Evolutionary conservation across 1,140 invertebrate genomes (phyloP), one percentile per base, ranked within the genome.

Genomic region (Sitophilus oryzae): DNA sequence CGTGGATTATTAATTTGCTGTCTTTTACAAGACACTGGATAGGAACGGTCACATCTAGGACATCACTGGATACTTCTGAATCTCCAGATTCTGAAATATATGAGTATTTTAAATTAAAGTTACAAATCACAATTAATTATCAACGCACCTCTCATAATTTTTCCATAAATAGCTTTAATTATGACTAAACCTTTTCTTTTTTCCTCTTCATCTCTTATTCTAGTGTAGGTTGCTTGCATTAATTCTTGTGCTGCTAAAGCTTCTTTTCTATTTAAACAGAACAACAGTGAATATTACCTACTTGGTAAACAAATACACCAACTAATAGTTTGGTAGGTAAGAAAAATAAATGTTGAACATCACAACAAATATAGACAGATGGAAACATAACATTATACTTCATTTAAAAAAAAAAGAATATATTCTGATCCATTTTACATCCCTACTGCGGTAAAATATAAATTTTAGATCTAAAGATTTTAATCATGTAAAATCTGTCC

Each of bases 21-120:
- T 96, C 89, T 67, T 89, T 92, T 16, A 97, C 89, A 57, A 97
- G 79, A 67, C 93, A 93, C 70, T 98, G 96, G 14, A 98, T 66
- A 1, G 92, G 91, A 61, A 96, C 81, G 2, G 90, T 94, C 2
- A 98, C 94, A 73, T 96, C 91, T 47, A 97, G 87, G 8, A 90
- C 78, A 65, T 91, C 85, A 63, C 64, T 72, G 58, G 56, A 66
- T 34, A 58, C 59, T 38, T 66, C 64, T 25, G 67, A 71, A 45
- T 62, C 63, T 9, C 61, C 64, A 10, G 76, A 66, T 25, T 73
- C 72, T 55, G 5, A 21, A 52, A 41, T 4, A 37, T 18, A n/a
- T 21, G 5, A 49, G 35, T 47, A 5, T 0, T 15, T 47, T 22
- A 15, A 2, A 9, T n/a, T 25, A 46, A 23, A 40, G 5, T 51